Evolutionary conservation across 2,113 vertebrate species (phyloP), one percentile per base, ranked within the genome.

Genomic region (Narcine bancroftii): DNA sequence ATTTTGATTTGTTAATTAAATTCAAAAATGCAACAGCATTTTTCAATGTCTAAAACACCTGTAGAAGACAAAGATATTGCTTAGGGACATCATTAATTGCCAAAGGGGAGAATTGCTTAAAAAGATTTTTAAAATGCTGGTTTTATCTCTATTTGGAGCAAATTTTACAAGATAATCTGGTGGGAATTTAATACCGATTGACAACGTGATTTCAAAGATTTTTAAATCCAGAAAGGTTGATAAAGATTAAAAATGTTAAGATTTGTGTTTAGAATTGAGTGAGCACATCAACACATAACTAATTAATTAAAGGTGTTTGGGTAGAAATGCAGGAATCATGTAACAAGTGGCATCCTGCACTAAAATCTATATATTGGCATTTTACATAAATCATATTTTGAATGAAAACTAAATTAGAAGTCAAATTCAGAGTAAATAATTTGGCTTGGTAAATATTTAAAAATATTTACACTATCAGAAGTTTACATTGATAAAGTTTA

Each of bases 151-250:
- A 94, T 95, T 94, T 94, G 95, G 96, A 94, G 95, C 93, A 92
- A 94, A 92, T 94, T 95, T 95, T 96, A 69, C 29, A 69, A 42
- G 26, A 65, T 69, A 91, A 91, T 47, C 89, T 96, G 96, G 95
- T 94, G 15, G 92, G 94, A 96, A 93, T 96, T 97, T 97, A 97
- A 97, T 96, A 97, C 94, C 97, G 96, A 97, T 97, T 96, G 96
- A 96, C 95, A 96, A 94, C 94, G 95, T 94, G 95, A 95, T 95
- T n/a, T 92, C 94, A 94, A 95, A 96, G 95, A 95, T 94, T 94
- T 95, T 96, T 94, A 96, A 97, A 95, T 93, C 77, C 93, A 96
- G 95, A 97, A 97, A 97, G 95, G 95, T 94, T 95, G 93, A 93
- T 95, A 94, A 94, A 95, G 93, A 95, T 96, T 95, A 92, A 95